Percentiles rank a stretch among this genome's conserved stretches.
These are phyloP conservation scores for Holotrichia oblita DNA, from an alignment of 1,140 invertebrate genomes.

Conservation along the genomic window DNA sequence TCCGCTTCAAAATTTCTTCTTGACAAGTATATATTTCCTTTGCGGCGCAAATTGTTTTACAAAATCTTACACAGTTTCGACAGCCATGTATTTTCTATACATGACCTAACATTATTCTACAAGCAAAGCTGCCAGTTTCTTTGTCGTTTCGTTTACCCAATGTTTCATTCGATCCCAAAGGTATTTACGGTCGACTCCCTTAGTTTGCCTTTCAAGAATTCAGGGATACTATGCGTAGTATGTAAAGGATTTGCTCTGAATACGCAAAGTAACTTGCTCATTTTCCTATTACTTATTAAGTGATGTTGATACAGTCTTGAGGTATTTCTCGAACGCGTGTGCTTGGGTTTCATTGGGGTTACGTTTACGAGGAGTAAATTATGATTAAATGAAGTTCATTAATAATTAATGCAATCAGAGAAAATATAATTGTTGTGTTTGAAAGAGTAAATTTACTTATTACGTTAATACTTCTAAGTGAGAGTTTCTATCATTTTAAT, in stretches of 20 bases:
- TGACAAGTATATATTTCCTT: background rate
- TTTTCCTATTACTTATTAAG: conserved; percentile 23
- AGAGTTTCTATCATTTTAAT: too few relatives aligned
- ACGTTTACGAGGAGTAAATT: too few relatives aligned
- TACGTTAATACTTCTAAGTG: too few relatives aligned
- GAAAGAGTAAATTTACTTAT: too few relatives aligned
- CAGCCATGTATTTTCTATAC: conserved; percentile 10
- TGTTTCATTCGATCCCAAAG: background rate
- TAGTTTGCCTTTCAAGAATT: conserved; percentile 24
- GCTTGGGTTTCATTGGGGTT: background rate
- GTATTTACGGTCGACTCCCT: background rate
- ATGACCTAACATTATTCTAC: conserved; percentile 30
- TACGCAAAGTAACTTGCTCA: conserved; percentile 22
- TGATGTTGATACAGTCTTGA: background rate
- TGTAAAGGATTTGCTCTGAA: conserved; percentile 12
- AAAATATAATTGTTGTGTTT: too few relatives aligned
- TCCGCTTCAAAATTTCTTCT: background rate
- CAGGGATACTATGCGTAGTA: background rate
- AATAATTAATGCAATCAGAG: too few relatives aligned
- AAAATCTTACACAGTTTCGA: background rate
- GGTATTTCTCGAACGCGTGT: background rate
- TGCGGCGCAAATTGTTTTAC: background rate
- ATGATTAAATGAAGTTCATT: too few relatives aligned
- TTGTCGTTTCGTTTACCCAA: conserved; percentile 32
- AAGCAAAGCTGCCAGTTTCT: conserved; percentile 12